A percentile compares a stretch with the other conserved stretches of the same genome.
Conservation (phyloP, 2,797 vertebrate species). For the Picus viridis region DNA sequence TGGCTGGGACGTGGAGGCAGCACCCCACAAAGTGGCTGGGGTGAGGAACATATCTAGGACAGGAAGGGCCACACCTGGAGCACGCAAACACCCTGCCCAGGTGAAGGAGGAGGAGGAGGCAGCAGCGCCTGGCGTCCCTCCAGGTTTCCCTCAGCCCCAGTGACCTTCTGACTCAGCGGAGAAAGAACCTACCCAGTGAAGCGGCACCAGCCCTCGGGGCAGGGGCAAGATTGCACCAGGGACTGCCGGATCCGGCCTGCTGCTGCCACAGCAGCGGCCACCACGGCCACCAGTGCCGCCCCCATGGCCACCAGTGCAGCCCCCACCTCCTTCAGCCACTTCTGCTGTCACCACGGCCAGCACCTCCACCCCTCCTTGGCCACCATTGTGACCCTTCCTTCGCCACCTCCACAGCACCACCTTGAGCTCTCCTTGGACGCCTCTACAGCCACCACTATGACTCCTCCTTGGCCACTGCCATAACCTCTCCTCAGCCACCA, state of each 20-base stretch:
- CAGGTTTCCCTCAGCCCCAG: conserved; percentile 59
- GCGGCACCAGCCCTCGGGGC: conserved; percentile 35
- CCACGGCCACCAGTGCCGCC: accelerated
- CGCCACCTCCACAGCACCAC: too few species aligned
- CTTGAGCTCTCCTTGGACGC: too few species aligned
- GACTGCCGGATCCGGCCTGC: background rate
- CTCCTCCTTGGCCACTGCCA: background rate
- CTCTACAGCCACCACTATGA: too few species aligned
- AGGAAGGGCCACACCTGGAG: conserved; percentile 65
- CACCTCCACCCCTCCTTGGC: background rate
- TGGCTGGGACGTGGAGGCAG: background rate
- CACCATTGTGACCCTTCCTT: background rate
- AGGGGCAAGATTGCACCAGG: background rate
- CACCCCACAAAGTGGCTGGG: accelerated
- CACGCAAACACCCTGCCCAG: conserved; percentile 11
- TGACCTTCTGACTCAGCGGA: conserved; percentile 78
- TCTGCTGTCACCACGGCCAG: background rate
- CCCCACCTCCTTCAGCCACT: background rate
- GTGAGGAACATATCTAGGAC: conserved; percentile 14
- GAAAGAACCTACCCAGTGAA: conserved; percentile 47
- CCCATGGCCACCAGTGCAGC: accelerated
- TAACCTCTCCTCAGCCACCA: background rate
- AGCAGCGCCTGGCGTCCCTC: background rate
- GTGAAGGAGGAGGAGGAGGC: background rate
- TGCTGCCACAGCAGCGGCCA: accelerated